Percentiles rank a stretch among this genome's conserved stretches.
phyloP scores from a whole-genome alignment of 2,888 invertebrate genomes.

The Rhamnusium bicolor region DNA sequence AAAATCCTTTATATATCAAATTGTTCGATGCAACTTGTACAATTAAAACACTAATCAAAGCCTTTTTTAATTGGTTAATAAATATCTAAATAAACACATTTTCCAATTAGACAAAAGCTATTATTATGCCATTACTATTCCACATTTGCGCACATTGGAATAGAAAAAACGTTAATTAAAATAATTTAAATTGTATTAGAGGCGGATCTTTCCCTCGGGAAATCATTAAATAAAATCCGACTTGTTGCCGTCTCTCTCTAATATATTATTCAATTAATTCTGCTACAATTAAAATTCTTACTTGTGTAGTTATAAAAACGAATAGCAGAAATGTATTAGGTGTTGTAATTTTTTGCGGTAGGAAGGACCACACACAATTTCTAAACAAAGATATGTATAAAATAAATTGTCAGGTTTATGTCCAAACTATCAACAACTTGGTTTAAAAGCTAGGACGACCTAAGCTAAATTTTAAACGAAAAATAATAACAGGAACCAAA shows the following conservation, averaged over 20 bases:
- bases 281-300: conserved; percentile 46
- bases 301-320: conserved; percentile 24
- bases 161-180: conserved; percentile 37
- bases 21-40: too few relatives aligned
- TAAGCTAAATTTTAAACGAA: not conserved
- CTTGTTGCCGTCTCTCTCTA: conserved; percentile 28
- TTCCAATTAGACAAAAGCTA: conserved; percentile 49
- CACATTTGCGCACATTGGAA: conserved; percentile 6
- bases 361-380: conserved; percentile 55
- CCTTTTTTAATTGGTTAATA: conserved; percentile 53
- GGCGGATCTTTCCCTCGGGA: conserved; percentile 30
- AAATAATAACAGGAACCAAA: too few relatives aligned
- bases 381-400: conserved; percentile 56
- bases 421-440: conserved; percentile 47
- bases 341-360: conserved; percentile 37
- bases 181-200: conserved; percentile 34
- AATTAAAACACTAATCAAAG: conserved; percentile 43
- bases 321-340: conserved; percentile 33
- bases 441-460: conserved; percentile 10
- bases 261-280: conserved; percentile 44
- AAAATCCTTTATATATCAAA: too few relatives aligned
- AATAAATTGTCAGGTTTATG: conserved; percentile 52
- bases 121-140: conserved; percentile 29
- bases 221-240: conserved; percentile 27
- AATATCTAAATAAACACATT: conserved; percentile 56